These are phyloP conservation scores for Odontamblyopus rebecca DNA, from an alignment of 2,797 vertebrate species.

Conservation along the genomic window DNA sequence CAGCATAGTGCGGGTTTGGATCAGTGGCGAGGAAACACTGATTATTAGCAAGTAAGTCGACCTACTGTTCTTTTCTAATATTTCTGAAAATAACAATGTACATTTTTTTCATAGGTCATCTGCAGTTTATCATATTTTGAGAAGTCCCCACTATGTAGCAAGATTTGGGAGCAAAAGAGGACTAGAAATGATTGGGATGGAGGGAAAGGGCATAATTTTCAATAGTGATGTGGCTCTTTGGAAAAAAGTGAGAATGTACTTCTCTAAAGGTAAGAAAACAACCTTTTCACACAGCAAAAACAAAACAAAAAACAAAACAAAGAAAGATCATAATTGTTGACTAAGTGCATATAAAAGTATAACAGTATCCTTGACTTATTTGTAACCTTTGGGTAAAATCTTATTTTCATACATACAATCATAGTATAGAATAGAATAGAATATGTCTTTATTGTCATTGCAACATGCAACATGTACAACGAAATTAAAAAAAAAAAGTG, in stretches of 20 bases:
- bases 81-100: neutral
- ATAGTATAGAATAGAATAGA: no score
- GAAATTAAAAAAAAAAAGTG: no score
- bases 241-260: constrained; percentile 86
- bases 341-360: neutral
- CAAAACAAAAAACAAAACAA: no score
- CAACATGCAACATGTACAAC: no score
- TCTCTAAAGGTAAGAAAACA: constrained; percentile 85
- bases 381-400: neutral
- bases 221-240: constrained; percentile 88
- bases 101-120: constrained; percentile 79
- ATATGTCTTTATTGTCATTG: no score
- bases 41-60: constrained; percentile 87
- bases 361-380: neutral
- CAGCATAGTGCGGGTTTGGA: constrained; percentile 91
- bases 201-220: constrained; percentile 92
- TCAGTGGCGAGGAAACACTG: constrained; percentile 90
- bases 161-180: constrained; percentile 90
- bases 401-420: neutral
- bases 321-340: no score
- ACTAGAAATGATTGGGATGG: constrained; percentile 90
- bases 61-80: neutral
- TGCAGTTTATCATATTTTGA: constrained; percentile 87
- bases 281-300: no score
- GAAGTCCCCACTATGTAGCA: constrained; percentile 83